phyloP scores from a whole-genome alignment of 2,113 vertebrate species.

The Leuciscus idus region DNA sequence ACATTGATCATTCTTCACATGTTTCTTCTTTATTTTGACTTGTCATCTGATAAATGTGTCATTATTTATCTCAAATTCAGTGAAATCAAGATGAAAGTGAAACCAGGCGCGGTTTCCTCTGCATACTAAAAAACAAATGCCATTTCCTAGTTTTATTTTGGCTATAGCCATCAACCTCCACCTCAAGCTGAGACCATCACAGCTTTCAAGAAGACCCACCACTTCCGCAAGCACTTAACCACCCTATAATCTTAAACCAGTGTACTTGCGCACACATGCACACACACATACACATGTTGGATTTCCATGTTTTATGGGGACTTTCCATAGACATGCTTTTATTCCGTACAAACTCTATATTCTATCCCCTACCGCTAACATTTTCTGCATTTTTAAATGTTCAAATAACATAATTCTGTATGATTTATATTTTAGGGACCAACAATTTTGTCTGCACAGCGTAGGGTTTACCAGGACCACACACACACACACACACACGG shows the following conservation, averaged over 20 bases:
- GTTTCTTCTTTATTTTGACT: constrained; percentile 1
- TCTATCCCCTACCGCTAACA: too few species aligned
- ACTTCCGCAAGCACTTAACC: too few species aligned
- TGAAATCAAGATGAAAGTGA: constrained; percentile 2
- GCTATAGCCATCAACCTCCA: background rate
- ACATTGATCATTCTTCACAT: background rate
- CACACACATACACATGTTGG: too few species aligned
- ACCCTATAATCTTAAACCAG: background rate
- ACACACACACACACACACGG: background rate
- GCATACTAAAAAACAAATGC: background rate
- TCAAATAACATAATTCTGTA: too few species aligned
- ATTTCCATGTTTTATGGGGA: too few species aligned
- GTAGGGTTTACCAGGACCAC: too few species aligned
- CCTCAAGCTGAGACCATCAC: background rate
- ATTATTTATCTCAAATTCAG: background rate
- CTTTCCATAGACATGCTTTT: too few species aligned
- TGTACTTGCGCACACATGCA: too few species aligned
- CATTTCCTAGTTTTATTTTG: background rate
- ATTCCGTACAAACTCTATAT: too few species aligned
- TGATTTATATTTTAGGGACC: too few species aligned
- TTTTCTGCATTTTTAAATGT: too few species aligned
- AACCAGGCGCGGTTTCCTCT: background rate
- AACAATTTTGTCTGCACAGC: too few species aligned
- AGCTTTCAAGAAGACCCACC: background rate
- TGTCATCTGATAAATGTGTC: background rate